Conservation (phyloP, 2,113 vertebrate genomes). For the Fregetta grallaria region DNA sequence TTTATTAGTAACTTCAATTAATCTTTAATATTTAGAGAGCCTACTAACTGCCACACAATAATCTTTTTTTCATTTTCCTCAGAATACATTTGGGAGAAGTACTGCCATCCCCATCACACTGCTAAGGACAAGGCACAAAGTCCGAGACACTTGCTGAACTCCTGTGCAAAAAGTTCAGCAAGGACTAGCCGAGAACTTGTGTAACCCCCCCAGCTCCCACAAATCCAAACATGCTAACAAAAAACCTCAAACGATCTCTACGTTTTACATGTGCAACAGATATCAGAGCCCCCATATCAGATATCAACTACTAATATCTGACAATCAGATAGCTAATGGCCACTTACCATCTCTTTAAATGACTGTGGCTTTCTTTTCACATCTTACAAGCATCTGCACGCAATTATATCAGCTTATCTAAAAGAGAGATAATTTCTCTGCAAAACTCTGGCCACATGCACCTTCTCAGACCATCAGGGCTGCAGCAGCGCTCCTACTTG, state of each 20-base stretch:
- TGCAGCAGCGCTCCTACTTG: not conserved
- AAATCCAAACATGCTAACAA: not conserved
- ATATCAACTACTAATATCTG: not conserved
- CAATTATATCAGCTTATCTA: not conserved
- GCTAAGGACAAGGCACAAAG: not conserved
- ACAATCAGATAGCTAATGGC: not conserved
- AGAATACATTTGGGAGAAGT: not conserved
- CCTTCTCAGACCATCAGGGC: not conserved
- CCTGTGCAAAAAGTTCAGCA: not conserved
- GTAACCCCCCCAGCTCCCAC: not conserved
- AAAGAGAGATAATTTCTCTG: not conserved
- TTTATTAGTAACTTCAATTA: not conserved
- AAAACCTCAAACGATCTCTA: not conserved
- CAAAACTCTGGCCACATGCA: not conserved
- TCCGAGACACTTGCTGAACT: not conserved
- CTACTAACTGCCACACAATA: not conserved
- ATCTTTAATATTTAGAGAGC: not conserved
- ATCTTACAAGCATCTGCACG: accelerated
- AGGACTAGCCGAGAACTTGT: not conserved
- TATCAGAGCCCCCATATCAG: not conserved
- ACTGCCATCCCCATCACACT: no score
- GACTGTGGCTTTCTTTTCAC: not conserved
- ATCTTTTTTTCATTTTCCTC: not conserved
- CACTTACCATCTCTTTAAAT: not conserved
- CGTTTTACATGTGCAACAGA: not conserved